phyloP scores from a whole-genome alignment of 2,888 invertebrate species.

The Antheraea yamamai region DNA sequence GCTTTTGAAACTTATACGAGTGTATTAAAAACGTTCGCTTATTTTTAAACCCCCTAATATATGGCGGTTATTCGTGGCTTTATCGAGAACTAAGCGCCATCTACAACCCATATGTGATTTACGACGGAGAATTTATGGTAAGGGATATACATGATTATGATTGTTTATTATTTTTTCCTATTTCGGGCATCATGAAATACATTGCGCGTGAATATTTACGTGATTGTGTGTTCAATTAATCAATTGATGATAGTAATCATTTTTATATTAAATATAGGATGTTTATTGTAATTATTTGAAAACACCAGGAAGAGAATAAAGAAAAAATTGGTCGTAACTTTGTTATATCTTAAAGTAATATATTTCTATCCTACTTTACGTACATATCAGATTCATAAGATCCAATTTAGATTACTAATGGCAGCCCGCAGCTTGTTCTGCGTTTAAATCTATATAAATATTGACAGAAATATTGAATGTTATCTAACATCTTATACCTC shows the following conservation, averaged over 20 bases:
- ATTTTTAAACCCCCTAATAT: slow-evolving; percentile 68
- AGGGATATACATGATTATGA: slow-evolving; percentile 31
- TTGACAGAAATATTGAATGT: no score
- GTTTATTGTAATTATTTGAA: not conserved
- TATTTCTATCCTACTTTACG: not conserved
- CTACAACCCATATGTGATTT: slow-evolving; percentile 68
- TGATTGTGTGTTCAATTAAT: not conserved
- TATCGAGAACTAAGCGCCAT: slow-evolving; percentile 69
- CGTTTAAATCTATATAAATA: not conserved
- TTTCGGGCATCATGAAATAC: not conserved
- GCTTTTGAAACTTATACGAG: slow-evolving; percentile 16
- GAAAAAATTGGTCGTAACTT: not conserved
- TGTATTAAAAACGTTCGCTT: slow-evolving; percentile 39
- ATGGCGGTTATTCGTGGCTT: slow-evolving; percentile 64
- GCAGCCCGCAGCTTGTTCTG: not conserved
- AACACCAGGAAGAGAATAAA: not conserved
- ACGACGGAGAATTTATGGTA: slow-evolving; percentile 58
- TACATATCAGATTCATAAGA: not conserved
- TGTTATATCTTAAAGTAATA: not conserved
- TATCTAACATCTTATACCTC: no score
- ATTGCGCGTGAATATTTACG: not conserved
- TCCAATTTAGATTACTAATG: not conserved
- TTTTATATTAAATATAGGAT: no score
- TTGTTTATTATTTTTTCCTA: slow-evolving; percentile 8
- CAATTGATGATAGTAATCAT: not conserved